phyloP scores from a whole-genome alignment of 2,113 vertebrate genomes.

The Patagioenas fasciata region DNA sequence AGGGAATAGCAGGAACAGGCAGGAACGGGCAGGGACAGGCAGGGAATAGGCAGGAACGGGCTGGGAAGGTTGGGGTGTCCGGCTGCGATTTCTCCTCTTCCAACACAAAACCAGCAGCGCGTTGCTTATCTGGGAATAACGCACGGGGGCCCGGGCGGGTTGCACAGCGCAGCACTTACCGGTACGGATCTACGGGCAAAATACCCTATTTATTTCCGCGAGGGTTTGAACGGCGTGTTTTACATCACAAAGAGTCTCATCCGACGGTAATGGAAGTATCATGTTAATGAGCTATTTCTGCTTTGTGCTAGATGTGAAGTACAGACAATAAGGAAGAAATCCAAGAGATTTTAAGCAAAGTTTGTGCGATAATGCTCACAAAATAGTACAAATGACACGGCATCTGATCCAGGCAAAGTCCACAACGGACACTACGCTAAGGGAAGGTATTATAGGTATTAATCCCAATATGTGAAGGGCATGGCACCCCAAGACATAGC shows the following conservation, averaged over 20 bases:
- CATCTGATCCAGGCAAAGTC: accelerated
- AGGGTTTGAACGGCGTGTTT: neutral
- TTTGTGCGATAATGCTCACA: neutral
- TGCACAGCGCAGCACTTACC: accelerated
- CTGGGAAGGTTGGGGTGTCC: too few relatives aligned
- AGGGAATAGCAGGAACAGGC: too few relatives aligned
- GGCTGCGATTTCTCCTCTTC: neutral
- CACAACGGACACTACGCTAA: accelerated
- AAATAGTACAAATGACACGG: accelerated
- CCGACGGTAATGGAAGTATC: neutral
- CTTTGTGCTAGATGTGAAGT: neutral
- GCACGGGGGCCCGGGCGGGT: neutral
- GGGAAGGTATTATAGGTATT: neutral
- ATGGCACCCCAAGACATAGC: neutral
- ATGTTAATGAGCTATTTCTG: neutral
- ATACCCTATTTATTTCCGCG: neutral
- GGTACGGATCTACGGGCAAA: neutral
- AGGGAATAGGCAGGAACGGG: too few relatives aligned
- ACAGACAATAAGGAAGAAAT: neutral
- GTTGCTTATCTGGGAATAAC: neutral
- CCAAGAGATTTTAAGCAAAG: neutral
- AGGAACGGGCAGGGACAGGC: too few relatives aligned
- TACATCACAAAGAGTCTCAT: neutral
- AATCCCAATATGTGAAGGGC: accelerated
- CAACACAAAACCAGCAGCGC: neutral